Evolutionary conservation across 2,797 vertebrate species (phyloP).

Genomic region (Syngnathus acus): DNA sequence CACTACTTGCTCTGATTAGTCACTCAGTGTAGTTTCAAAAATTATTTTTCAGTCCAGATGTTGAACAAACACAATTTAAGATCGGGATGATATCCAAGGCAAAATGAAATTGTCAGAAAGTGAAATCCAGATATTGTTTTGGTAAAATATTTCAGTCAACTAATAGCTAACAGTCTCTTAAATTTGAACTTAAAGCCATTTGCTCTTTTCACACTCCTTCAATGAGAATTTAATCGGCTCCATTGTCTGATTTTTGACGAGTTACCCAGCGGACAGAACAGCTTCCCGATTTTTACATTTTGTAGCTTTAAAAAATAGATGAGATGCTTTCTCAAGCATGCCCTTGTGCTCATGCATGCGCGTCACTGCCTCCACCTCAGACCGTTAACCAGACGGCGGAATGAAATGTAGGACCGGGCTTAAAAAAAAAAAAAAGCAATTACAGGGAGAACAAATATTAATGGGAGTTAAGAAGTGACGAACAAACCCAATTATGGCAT

Average conservation of each 20-base stretch:
- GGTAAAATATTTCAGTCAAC: background rate
- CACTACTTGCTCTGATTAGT: too few relatives aligned
- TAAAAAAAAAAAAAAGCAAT: slow-evolving; percentile 53
- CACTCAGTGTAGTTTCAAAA: too few relatives aligned
- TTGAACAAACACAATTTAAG: too few relatives aligned
- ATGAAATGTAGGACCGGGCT: slow-evolving; percentile 48
- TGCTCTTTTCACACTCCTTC: slow-evolving; percentile 16
- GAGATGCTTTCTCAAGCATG: slow-evolving; percentile 23
- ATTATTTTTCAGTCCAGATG: too few relatives aligned
- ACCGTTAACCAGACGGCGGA: slow-evolving; percentile 53
- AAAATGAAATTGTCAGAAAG: background rate
- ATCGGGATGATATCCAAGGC: too few relatives aligned
- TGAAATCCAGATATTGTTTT: background rate
- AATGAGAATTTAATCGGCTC: slow-evolving; percentile 17
- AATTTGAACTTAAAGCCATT: slow-evolving; percentile 20
- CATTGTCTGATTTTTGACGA: slow-evolving; percentile 20
- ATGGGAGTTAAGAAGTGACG: slow-evolving; percentile 74
- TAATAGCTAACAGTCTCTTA: background rate
- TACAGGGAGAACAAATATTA: slow-evolving; percentile 70
- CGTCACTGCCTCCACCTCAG: slow-evolving; percentile 37
- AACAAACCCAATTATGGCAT: slow-evolving; percentile 85
- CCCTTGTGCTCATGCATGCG: slow-evolving; percentile 11
- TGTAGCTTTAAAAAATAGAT: slow-evolving; percentile 37
- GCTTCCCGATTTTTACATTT: slow-evolving; percentile 23
- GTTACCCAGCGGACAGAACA: slow-evolving; percentile 13